A percentile compares a stretch with the other conserved stretches of the same genome.
Evolutionary conservation across 2,113 vertebrate genomes (phyloP).

Genomic region (Catharus minimus): DNA sequence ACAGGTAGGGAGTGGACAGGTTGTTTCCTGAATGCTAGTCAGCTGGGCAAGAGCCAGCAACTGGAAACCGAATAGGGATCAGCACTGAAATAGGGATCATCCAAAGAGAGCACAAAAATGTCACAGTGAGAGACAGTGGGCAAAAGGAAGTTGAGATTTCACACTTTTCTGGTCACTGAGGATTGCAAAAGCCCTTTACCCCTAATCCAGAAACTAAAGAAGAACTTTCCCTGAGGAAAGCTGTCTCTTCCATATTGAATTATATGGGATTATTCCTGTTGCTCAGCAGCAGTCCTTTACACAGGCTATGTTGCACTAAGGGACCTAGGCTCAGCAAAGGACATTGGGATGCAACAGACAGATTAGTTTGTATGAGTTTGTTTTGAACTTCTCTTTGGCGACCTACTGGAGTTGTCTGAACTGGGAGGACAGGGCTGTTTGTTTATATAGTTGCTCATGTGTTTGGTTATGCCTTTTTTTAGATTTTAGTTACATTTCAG

Average conservation of each 20-base stretch:
- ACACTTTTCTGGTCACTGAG: not conserved
- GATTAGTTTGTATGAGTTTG: not conserved
- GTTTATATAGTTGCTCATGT: not conserved
- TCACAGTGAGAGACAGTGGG: not conserved
- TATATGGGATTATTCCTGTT: not conserved
- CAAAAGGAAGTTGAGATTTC: not conserved
- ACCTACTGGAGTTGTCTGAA: not conserved
- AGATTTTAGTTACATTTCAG: not conserved
- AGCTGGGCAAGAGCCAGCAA: not conserved
- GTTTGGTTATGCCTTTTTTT: not conserved
- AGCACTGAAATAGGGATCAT: not conserved
- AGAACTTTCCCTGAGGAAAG: not conserved
- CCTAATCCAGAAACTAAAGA: not conserved
- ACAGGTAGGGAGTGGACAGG: not conserved
- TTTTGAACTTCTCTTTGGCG: not conserved
- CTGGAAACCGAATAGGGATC: not conserved
- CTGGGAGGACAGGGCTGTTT: accelerated
- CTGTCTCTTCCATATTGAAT: not conserved
- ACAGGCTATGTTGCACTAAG: not conserved
- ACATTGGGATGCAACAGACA: not conserved
- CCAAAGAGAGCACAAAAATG: not conserved
- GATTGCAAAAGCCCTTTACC: not conserved
- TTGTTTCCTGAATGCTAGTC: not conserved
- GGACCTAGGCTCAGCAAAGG: not conserved
- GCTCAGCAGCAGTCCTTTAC: not conserved